Base-by-base conservation (phyloP, 2,888 invertebrate species). In the Isotomurus palustris region DNA sequence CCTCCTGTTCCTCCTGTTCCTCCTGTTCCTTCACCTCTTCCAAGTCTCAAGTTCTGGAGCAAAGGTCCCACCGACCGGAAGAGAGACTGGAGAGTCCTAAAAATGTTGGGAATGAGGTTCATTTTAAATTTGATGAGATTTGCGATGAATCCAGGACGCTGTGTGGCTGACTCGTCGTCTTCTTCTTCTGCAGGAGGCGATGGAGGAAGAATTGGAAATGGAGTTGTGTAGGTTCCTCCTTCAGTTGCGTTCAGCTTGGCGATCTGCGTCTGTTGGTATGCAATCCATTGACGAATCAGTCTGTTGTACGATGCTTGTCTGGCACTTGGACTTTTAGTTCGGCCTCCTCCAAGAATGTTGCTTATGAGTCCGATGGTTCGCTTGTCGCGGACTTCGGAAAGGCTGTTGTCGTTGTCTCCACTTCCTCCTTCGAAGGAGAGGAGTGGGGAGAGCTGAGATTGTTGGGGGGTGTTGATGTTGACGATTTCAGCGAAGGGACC, bases 41-140 rank as follows among this genome's bases (percentile, higher is more conserved):
- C 56, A 28, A 56, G 43, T 22, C 52, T 28, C 32, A 49, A 35
- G 36, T 49, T 49, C 22, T 49, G 49, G n/a, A 49, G 25, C 21
- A 49, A 49, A 3, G 49, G 49, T n/a, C 10, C n/a, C 6, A 40
- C 17, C 6, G 40, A 40, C 6, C n/a, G 17, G 19, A 49, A 25
- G 22, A 49, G 21, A 25, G 49, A 49, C 21, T 28, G 25, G 21
- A 28, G 3, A 8, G 49, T 47, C 24, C 60, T 38, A 35, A 64
- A 35, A 32, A 64, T 25, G 40, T 60, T 64, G 24, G 64, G 64
- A 24, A 64, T 51, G 19, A 64, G 48, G 43, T 64, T 64, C n/a
- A 61, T 36, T 47, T 64, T 64, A 28, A 56, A 61, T 38, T 61
- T 43, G 17, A 64, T 56, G 25, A 64, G 3, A 35, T 35, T 32